Conservation (phyloP, 2,113 vertebrate species). For the Phocoena phocoena region DNA sequence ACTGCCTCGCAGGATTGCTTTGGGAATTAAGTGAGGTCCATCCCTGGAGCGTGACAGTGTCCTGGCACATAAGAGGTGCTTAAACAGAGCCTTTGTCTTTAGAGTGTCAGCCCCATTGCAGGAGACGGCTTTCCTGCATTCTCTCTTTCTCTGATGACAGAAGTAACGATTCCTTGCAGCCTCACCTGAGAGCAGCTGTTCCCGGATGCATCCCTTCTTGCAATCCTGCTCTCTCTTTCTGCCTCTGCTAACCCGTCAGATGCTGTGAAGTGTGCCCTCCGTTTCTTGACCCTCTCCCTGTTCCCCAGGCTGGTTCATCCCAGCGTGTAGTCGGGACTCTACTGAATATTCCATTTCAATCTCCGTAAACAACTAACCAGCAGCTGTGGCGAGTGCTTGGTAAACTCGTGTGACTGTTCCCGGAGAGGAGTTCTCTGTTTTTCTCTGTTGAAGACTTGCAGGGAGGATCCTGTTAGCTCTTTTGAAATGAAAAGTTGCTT, state of each 20-base stretch:
- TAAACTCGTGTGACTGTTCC: rapidly evolving
- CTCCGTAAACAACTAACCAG: not conserved
- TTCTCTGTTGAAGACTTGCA: not conserved
- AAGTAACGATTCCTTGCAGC: not conserved
- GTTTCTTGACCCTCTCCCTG: too few species aligned
- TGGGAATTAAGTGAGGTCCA: not conserved
- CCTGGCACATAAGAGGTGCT: not conserved
- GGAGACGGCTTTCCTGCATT: not conserved
- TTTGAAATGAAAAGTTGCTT: not conserved
- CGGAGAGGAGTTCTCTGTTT: not conserved
- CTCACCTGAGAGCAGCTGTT: not conserved
- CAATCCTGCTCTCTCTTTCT: not conserved
- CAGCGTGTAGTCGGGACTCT: rapidly evolving
- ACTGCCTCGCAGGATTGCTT: not conserved
- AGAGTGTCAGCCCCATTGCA: rapidly evolving
- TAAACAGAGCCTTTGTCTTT: not conserved
- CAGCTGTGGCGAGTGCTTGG: too few species aligned
- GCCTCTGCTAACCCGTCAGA: not conserved
- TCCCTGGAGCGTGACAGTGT: rapidly evolving
- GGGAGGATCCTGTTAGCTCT: too few species aligned
- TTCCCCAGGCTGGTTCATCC: not conserved
- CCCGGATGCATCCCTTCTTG: not conserved
- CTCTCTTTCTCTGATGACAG: not conserved
- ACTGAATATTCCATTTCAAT: not conserved
- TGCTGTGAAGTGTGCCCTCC: not conserved